Evolutionary conservation across 2,888 invertebrate species (phyloP).

Genomic region (Zhuqinia jingwanae): DNA sequence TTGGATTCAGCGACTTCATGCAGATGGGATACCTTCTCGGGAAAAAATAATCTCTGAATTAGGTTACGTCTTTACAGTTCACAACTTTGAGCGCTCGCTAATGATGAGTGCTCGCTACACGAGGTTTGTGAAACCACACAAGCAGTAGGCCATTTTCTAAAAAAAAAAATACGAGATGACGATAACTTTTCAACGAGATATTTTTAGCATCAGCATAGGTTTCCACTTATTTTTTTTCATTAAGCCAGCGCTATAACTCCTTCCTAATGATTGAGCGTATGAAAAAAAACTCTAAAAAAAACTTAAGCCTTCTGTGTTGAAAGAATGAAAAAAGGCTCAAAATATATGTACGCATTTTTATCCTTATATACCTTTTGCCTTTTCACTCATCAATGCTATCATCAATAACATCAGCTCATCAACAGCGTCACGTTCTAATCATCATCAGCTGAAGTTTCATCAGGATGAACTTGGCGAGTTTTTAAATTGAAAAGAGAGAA

Average conservation of each 20-base stretch:
- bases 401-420: conserved; percentile 51
- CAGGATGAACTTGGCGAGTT: too few species aligned
- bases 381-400: conserved; percentile 55
- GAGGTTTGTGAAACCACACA: too few species aligned
- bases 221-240: too few species aligned
- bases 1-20: too few species aligned
- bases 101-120: too few species aligned
- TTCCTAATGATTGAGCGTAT: background rate
- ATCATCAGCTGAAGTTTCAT: too few species aligned
- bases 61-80: too few species aligned
- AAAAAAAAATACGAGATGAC: background rate
- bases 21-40: too few species aligned
- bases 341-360: too few species aligned
- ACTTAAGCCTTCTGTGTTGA: background rate
- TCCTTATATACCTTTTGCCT: background rate
- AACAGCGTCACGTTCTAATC: conserved; percentile 25
- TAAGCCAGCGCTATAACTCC: background rate
- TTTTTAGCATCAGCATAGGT: too few species aligned
- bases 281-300: background rate
- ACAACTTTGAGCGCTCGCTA: too few species aligned
- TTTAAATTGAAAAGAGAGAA: conserved; percentile 6
- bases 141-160: background rate
- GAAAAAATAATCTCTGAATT: too few species aligned
- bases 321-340: background rate
- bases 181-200: conserved; percentile 9